Conservation (phyloP, 2,113 vertebrate species). For the Epinephelus lanceolatus region DNA sequence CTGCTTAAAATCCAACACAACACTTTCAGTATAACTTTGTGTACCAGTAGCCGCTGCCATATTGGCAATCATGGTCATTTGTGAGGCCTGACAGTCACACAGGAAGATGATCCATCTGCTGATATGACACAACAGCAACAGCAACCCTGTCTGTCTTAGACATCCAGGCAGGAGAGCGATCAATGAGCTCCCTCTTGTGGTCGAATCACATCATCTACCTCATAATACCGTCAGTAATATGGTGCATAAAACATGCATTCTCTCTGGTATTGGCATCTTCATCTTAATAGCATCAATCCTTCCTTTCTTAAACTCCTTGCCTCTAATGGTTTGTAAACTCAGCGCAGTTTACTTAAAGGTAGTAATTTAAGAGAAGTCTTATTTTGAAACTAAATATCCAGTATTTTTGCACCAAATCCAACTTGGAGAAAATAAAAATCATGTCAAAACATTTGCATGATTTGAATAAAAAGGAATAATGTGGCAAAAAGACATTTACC, state of each 20-base stretch:
- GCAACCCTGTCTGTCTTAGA: neutral
- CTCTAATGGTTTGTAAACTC: neutral
- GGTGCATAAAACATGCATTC: neutral
- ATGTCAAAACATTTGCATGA: no score
- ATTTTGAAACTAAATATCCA: neutral
- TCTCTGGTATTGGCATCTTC: neutral
- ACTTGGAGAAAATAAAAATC: no score
- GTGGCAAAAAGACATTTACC: no score
- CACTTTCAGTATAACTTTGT: constrained; percentile 19
- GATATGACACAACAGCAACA: neutral
- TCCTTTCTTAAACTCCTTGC: neutral
- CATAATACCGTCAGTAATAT: neutral
- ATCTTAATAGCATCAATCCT: neutral
- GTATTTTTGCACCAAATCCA: neutral
- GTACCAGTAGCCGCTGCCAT: neutral
- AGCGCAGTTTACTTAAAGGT: neutral
- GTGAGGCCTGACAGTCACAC: constrained; percentile 24
- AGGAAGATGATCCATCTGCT: constrained; percentile 40
- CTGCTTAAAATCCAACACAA: constrained; percentile 8
- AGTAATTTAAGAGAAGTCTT: neutral
- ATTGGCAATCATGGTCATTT: constrained; percentile 36
- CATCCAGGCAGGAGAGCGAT: neutral
- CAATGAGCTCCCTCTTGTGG: constrained; percentile 77
- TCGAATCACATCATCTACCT: neutral
- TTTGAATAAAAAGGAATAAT: no score